Conservation (phyloP, 2,888 invertebrate species). For the Cheilosia vulpina region DNA sequence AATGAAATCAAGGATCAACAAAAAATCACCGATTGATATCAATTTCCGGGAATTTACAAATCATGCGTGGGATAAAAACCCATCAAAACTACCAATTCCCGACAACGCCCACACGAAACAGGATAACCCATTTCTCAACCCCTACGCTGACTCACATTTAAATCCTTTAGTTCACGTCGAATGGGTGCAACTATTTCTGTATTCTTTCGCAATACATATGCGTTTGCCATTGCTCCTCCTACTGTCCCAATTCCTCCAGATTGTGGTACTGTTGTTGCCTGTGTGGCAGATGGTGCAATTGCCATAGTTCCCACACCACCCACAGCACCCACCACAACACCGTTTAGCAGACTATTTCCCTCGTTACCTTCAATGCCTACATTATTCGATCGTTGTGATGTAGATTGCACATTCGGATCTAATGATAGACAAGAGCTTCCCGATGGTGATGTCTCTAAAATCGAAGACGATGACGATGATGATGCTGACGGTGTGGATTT, state of each 20-base stretch:
- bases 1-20: too few relatives aligned
- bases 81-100: background rate
- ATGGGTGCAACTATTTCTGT: slow-evolving; percentile 86
- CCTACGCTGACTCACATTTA: slow-evolving; percentile 80
- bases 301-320: slow-evolving; percentile 38
- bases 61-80: background rate
- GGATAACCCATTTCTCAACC: background rate
- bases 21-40: background rate
- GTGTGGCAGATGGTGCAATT: slow-evolving; percentile 47
- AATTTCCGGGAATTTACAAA: slow-evolving; percentile 10
- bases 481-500: slow-evolving; percentile 85
- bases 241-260: slow-evolving; percentile 70
- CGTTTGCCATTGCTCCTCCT: slow-evolving; percentile 68
- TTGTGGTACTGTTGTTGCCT: slow-evolving; percentile 59
- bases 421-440: slow-evolving; percentile 48
- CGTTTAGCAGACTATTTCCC: background rate
- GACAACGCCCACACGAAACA: slow-evolving; percentile 43
- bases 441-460: slow-evolving; percentile 53
- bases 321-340: slow-evolving; percentile 2
- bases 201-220: slow-evolving; percentile 77
- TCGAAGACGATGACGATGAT: slow-evolving; percentile 55
- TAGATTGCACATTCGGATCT: slow-evolving; percentile 50
- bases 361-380: slow-evolving; percentile 2
- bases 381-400: slow-evolving; percentile 38
- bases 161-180: slow-evolving; percentile 85